Conservation (phyloP, 2,113 vertebrate genomes). For the Heliornis fulica region DNA sequence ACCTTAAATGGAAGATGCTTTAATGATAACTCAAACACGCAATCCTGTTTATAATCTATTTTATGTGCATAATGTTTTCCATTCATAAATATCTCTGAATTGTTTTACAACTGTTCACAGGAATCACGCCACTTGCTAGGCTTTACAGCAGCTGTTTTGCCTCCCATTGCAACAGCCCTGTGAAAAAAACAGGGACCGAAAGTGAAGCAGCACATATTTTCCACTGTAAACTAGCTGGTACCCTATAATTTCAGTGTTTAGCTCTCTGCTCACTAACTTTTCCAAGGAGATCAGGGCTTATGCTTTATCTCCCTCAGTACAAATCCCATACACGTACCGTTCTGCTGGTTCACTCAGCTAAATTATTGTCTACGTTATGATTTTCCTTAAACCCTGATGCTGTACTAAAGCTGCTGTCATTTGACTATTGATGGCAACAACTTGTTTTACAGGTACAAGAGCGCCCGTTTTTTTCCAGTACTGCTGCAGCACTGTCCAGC, state of each 20-base stretch:
- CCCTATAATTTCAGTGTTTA: background rate
- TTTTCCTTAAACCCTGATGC: background rate
- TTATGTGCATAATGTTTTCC: background rate
- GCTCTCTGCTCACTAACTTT: background rate
- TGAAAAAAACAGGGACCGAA: background rate
- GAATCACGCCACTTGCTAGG: background rate
- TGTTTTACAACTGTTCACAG: background rate
- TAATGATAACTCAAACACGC: background rate
- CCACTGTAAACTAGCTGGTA: background rate
- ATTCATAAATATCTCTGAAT: background rate
- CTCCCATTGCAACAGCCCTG: background rate
- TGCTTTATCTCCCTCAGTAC: background rate
- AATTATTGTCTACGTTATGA: background rate
- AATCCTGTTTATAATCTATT: background rate
- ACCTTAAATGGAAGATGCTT: background rate
- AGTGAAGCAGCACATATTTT: constrained; percentile 1
- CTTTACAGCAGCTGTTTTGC: constrained; percentile 11
- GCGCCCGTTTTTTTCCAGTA: background rate
- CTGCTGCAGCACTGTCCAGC: background rate
- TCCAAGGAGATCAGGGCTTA: background rate
- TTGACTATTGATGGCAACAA: background rate
- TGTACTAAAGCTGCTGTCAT: background rate
- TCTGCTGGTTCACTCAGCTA: background rate
- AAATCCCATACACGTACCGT: background rate
- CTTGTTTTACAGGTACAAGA: background rate